Base-by-base conservation (phyloP, 2,113 vertebrate genomes). In the Micronisus gabar region DNA sequence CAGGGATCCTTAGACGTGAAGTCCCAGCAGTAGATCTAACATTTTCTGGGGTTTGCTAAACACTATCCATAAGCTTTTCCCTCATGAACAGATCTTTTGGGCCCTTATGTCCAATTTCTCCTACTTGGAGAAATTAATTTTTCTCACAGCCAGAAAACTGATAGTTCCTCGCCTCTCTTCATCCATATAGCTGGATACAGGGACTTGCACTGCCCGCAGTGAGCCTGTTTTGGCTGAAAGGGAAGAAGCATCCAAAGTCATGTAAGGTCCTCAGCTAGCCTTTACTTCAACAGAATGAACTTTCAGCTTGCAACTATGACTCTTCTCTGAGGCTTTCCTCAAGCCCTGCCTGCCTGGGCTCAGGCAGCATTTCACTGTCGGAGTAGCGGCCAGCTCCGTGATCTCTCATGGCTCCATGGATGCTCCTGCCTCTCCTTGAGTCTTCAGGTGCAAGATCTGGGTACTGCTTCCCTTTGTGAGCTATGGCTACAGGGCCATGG, bases 181-280 rank as follows among this genome's bases (percentile, higher is more conserved):
- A 90, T 30, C 43, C 7, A 1, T 13, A 26, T 0, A 66, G 61
- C 47, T 58, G n/a, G 17, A 67, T 0, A 1, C 3, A 81, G 48
- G 32, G 45, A 41, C n/a, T 70, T 4, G 2, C 0, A 2, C 48
- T 73, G 59, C 55, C 48, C 55, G 65, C n/a, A 90, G 71, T 81
- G 3, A 8, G 32, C 8, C 9, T 2, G 0, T 63, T 72, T 72
- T 59, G 45, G 62, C 32, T 62, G 36, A 74, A 67, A 41, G 52
- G 22, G 13, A 89, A 82, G 62, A 91, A 71, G 45, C 6, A 71
- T 55, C 5, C 0, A 0, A 58, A 45, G 22, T 55, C 48, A 34
- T 6, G 5, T 29, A 30, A 76, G 16, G 68, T 68, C 38, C 48
- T 81, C 63, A 76, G 68, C 18, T 50, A 82, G 38, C 29, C n/a